Evolutionary conservation across 2,113 vertebrate genomes (phyloP), one percentile per base, ranked within the genome.

Genomic region (Coreoperca whiteheadi): DNA sequence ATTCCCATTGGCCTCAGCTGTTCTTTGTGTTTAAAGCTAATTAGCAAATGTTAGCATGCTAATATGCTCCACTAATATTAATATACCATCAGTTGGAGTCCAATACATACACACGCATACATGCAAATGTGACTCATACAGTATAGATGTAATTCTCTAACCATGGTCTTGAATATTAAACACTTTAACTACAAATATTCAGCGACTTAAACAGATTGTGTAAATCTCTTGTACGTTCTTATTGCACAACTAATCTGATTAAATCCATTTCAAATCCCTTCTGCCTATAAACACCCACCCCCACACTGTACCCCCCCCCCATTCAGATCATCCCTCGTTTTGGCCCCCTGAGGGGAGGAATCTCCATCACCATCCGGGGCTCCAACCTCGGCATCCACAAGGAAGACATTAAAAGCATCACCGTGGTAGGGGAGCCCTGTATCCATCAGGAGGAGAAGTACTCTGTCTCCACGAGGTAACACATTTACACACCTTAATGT

Each of bases 401-500:
- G 12, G 94, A 95, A 5, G 98, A 99, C 75, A 96, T 99, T 34
- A 92, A 92, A 92, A 94, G 57, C 46, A 92, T 99, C 93, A 96
- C 37, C 0, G 98, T 99, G 87, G 98, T 95, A 4, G 94, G 94
- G 8, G 70, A 90, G 69, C 88, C 92, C 50, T 99, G 98, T 63
- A 14, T 78, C 81, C 98, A 98, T 76, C 93, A 94, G 85, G 81
- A 91, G 21, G 95, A 97, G 30, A 94, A 92, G 66, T 99, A 99
- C 91, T 97, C 97, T 0, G 97, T 98, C 87, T 99, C 98, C n/a
- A 98, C 96, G 39, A 97, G 96, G 98, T 99, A 95, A 76, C 20
- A 41, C 87, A n/a, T n/a, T n/a, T 51, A 18, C 21, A 76, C 50
- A 69, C 23, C 20, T 61, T n/a, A 7, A 54, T 79, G 25, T 64